These are phyloP conservation scores for Diadumene lineata DNA, from an alignment of 92 coral and sea anemone genomes.

Conservation along the genomic window DNA sequence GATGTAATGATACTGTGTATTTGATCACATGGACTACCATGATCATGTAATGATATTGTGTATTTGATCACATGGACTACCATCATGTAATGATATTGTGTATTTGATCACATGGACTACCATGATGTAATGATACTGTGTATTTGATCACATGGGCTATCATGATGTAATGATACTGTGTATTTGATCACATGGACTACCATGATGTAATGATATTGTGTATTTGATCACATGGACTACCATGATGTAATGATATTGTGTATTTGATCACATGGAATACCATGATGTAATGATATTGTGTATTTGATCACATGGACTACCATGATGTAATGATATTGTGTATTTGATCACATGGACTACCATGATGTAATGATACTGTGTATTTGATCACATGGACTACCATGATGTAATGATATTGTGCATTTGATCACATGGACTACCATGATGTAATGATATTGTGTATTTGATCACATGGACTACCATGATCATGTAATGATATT, in stretches of 20 bases:
- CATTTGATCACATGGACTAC: not conserved
- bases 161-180: too few species aligned
- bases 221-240: slow-evolving; percentile 10
- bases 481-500: too few species aligned
- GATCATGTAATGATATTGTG: not conserved
- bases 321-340: too few species aligned
- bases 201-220: not conserved
- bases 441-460: not conserved
- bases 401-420: too few species aligned
- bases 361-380: not conserved
- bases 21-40: not conserved
- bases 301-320: slow-evolving; percentile 10
- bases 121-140: not conserved
- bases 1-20: too few species aligned
- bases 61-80: slow-evolving; percentile 10
- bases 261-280: not conserved
- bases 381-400: slow-evolving; percentile 10
- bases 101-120: not conserved
- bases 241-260: too few species aligned
- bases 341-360: not conserved
- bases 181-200: not conserved
- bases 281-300: not conserved
- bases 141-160: slow-evolving; percentile 10
- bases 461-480: slow-evolving; percentile 10
- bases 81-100: too few species aligned